phyloP scores from a whole-genome alignment of 1,140 invertebrate species.

The Drosophila mayri region DNA sequence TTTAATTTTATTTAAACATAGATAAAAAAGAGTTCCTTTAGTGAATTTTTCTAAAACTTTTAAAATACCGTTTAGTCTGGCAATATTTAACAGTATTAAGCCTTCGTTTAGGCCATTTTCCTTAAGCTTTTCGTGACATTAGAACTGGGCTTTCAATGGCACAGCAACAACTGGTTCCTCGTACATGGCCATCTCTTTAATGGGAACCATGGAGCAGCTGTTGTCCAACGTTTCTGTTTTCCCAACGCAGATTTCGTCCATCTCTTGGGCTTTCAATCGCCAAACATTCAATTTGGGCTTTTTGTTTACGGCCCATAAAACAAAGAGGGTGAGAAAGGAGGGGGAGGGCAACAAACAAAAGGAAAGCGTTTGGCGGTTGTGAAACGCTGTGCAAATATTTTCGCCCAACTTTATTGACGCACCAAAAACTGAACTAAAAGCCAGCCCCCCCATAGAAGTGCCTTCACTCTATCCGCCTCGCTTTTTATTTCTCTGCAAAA shows the following conservation, averaged over 20 bases:
- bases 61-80: not conserved
- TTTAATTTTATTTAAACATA: not conserved
- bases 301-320: slow-evolving; percentile 45
- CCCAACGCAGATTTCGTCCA: slow-evolving; percentile 4
- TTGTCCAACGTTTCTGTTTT: not conserved
- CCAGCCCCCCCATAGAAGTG: slow-evolving; percentile 9
- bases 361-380: slow-evolving; percentile 17
- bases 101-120: slow-evolving; percentile 5
- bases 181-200: slow-evolving; percentile 26
- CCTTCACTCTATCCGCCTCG: not conserved
- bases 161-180: slow-evolving; percentile 26
- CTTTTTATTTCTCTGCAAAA: slow-evolving; percentile 10
- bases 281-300: slow-evolving; percentile 29
- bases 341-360: slow-evolving; percentile 16
- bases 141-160: slow-evolving; percentile 3
- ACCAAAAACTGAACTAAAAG: slow-evolving; percentile 32
- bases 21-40: not conserved
- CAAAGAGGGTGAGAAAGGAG: not conserved
- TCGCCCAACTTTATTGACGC: slow-evolving; percentile 52
- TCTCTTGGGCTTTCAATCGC: slow-evolving; percentile 17
- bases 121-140: not conserved
- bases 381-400: slow-evolving; percentile 53
- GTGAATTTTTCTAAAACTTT: not conserved
- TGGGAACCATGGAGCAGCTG: slow-evolving; percentile 21
- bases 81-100: slow-evolving; percentile 3